Evolutionary conservation across 2,888 invertebrate species (phyloP).

Genomic region (Vesta saturnalis): DNA sequence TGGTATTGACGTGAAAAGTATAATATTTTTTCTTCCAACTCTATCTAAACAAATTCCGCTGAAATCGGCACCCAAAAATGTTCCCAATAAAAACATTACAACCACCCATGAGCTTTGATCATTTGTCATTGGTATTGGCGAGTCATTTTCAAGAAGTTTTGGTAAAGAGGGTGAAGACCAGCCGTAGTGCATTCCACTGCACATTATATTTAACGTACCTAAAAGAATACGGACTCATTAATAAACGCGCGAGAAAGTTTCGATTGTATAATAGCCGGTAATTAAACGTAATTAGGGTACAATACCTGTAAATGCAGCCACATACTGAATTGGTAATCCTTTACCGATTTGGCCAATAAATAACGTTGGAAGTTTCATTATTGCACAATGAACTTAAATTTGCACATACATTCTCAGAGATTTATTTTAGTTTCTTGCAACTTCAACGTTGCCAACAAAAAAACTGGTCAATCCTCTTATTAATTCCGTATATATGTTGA

Average conservation of each 20-base stretch:
- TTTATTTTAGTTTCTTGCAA: constrained; percentile 9
- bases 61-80: constrained; percentile 69
- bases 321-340: constrained; percentile 10
- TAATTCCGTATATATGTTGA: constrained; percentile 18
- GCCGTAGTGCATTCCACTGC: constrained; percentile 62
- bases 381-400: constrained; percentile 5
- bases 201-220: constrained; percentile 56
- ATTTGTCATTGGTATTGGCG: constrained; percentile 62
- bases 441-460: constrained; percentile 16
- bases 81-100: constrained; percentile 73
- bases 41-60: constrained; percentile 72
- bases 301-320: constrained; percentile 15
- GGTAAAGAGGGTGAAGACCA: constrained; percentile 71
- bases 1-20: constrained; percentile 70
- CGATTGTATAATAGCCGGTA: not conserved
- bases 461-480: constrained; percentile 19
- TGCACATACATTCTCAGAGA: constrained; percentile 7
- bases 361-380: constrained; percentile 10
- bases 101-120: constrained; percentile 71
- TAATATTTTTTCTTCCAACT: constrained; percentile 71
- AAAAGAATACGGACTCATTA: constrained; percentile 10
- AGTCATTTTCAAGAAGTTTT: constrained; percentile 62
- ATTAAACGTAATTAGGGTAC: not conserved
- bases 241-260: too few species aligned
- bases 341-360: not conserved